Base-by-base conservation (phyloP, 2,797 vertebrate genomes). In the Emys orbicularis region DNA sequence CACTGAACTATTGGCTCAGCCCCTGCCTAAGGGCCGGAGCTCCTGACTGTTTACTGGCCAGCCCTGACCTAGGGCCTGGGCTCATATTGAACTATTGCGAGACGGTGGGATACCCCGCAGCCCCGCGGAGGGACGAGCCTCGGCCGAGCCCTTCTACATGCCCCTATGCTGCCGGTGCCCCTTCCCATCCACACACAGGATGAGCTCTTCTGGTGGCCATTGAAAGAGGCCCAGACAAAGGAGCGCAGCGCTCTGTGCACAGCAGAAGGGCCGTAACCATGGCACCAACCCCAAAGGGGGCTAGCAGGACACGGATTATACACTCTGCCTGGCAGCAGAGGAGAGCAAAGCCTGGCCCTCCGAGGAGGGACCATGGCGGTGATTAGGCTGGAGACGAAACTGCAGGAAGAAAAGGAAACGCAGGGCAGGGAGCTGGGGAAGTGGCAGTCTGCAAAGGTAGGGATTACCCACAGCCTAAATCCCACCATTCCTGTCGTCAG, bases 401-500 rank as follows among this genome's bases (percentile, higher is more conserved):
- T 34, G 27, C 3, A 23, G 80, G 37, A 89, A 81, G 44, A 95
- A 89, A 94, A 89, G 84, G 8, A 72, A 37, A 57, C 84, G 74
- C 54, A 6, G 25, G 44, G 27, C 84, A 87, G 65, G 65, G 37
- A 72, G 37, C 21, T 72, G 25, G 74, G 41, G 61, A 80, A 94
- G 94, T 72, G 85, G 86, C 57, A 93, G 90, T 68, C 92, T 84
- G 52, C 90, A 61, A 94, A 95, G 87, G 90, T 81, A 88, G 84
- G 90, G 92, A 96, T 97, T 94, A 95, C 41, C 92, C 84, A 52
- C 11, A 93, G 88, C 94, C 89, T 89, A 86, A 96, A 97, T 93
- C 95, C 96, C 96, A 92, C 90, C 96, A 92, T 96, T 96, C 57
- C 89, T 84, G 89, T 37, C 91, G 90, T 92, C 79, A 59, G 34